Conservation (phyloP, 2,113 vertebrate species). For the Coturnix japonica region DNA sequence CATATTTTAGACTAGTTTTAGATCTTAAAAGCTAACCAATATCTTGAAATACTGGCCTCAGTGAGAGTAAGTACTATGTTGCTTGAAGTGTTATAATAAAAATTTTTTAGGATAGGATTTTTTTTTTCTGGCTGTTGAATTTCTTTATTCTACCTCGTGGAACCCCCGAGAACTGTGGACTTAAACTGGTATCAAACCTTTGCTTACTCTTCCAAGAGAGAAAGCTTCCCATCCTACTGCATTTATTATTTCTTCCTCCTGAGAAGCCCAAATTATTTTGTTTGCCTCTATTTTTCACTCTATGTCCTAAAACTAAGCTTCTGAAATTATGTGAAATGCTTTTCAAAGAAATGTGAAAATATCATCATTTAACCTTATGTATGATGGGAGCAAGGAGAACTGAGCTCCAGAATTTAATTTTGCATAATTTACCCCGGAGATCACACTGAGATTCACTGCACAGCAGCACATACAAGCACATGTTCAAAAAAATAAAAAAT, state of each 20-base stretch:
- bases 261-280: background rate
- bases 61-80: background rate
- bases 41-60: background rate
- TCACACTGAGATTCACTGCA: background rate
- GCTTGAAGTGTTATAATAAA: background rate
- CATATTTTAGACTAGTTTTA: background rate
- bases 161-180: background rate
- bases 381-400: background rate
- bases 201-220: background rate
- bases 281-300: background rate
- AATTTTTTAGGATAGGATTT: background rate
- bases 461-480: background rate
- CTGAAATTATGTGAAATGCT: background rate
- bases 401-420: background rate
- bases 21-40: background rate
- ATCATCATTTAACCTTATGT: background rate
- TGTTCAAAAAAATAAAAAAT: slow-evolving; percentile 14
- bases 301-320: background rate
- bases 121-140: background rate
- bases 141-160: background rate
- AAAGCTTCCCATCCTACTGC: background rate
- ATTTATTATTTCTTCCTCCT: background rate
- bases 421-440: background rate
- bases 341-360: slow-evolving; percentile 6
- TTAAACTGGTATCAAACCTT: background rate